Base-by-base conservation (phyloP, 2,888 invertebrate species). In the Allygus modestus region DNA sequence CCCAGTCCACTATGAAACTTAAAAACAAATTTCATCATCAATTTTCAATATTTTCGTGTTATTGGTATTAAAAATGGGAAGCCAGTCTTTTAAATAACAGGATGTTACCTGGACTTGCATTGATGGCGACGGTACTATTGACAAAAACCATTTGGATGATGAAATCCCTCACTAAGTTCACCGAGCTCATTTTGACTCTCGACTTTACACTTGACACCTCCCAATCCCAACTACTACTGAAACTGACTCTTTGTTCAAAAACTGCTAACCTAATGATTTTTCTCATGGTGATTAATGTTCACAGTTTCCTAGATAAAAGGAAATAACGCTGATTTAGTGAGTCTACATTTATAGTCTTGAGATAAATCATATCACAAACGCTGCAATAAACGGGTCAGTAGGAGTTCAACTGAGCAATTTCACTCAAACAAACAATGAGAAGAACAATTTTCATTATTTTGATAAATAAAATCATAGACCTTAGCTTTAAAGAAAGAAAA, bases 221-320 rank as follows among this genome's bases (percentile, higher is more conserved):
- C 12, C 7, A 46, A 46, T 46, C 46, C 37, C 4, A 2, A 51
- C 51, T 37, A n/a, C n/a, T n/a, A n/a, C n/a, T n/a, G 12, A 58
- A 23, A 58, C 58, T 58, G 26, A 58, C 20, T 58, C 58, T 51
- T 51, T 65, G 28, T 28, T 28, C 31, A 17, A 65, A 58, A 65
- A 65, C 65, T 65, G 65, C 65, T 65, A 28, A 31, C 17, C 65
- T 65, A 12, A 65, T 28, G 65, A 65, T 65, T 65, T 58, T 65
- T 58, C 7, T 15, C 28, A 65, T 54, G 12, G n/a, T 12, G 28
- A 65, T 65, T 28, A 65, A 31, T 65, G 65, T 28, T 65, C 17
- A 28, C 31, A 15, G 4, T 65, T 28, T 65, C 28, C 65, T 15
- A 28, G 65, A 65, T 65, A 65, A 65, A 65, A 23, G 17, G 65